Base-by-base conservation (phyloP, 2,113 vertebrate species). In the Hyperoodon ampullatus region DNA sequence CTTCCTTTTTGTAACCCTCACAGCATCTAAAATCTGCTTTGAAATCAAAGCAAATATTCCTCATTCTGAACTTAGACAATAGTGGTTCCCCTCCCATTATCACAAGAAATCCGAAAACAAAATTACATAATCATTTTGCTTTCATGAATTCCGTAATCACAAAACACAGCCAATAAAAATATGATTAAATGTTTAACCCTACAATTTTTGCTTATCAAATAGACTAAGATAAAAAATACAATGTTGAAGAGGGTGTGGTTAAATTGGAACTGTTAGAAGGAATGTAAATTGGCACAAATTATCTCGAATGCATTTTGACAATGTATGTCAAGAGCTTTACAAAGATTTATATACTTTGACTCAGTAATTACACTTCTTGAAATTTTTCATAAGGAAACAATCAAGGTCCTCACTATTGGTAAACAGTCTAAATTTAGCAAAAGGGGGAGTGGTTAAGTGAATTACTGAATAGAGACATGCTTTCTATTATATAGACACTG, bases 341-440 rank as follows among this genome's bases (percentile, higher is more conserved):
- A 97, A 95, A 96, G 87, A 90, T 88, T 96, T 85, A 96, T 89
- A 65, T 70, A 60, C 65, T 88, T 92, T 88, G 35, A 93, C 86
- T 77, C n/a, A 39, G 88, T 78, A 94, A 91, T 93, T 96, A 6
- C 35, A 85, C 33, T 94, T 93, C 42, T 68, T 78, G 85, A 96
- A 94, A 82, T 60, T 55, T 93, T 96, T 94, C 77, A 83, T 96
- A 88, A 97, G 88, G 84, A 97, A 97, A 84, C 9, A 82, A 97
- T 94, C 26, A 78, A 18, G 58, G 58, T 84, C 61, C 28, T 72
- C 91, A 84, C 53, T 97, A 74, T 97, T 93, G 55, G 81, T 97
- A 97, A 97, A 95, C 66, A 95, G 66, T 58, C 77, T 93, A 95
- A 88, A 95, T 86, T 93, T 94, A 97, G 82, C 58, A 96, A 88